Evolutionary conservation across 2,888 invertebrate genomes (phyloP).

Genomic region (Conomelus anceps): DNA sequence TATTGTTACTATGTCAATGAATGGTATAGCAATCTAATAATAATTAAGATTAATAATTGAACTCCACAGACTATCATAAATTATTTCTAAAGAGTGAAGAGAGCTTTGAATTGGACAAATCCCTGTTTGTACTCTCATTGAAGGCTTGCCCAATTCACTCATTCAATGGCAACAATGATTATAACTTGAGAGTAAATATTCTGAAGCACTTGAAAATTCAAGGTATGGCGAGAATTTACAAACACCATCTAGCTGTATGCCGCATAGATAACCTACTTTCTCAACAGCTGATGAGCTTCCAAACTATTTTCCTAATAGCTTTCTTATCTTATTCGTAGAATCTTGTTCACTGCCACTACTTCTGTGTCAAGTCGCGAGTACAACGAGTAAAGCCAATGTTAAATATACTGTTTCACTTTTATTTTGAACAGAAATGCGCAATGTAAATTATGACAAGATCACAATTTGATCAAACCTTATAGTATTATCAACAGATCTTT

Average conservation of each 20-base stretch:
- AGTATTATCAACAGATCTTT: neutral
- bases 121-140: neutral
- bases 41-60: neutral
- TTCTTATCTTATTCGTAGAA: neutral
- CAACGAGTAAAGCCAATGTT: neutral
- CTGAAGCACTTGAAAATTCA: neutral
- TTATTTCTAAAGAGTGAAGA: neutral
- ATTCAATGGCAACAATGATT: neutral
- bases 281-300: neutral
- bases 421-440: neutral
- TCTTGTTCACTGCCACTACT: neutral
- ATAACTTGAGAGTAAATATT: neutral
- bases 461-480: no score
- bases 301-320: neutral
- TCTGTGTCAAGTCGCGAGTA: neutral
- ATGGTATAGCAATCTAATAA: no score
- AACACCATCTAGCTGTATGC: neutral
- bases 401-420: neutral
- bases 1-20: no score
- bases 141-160: neutral
- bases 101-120: neutral
- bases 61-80: neutral
- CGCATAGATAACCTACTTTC: neutral
- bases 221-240: neutral
- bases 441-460: neutral